phyloP scores from a whole-genome alignment of 2,113 vertebrate species.

The Psilopsiagon aymara region DNA sequence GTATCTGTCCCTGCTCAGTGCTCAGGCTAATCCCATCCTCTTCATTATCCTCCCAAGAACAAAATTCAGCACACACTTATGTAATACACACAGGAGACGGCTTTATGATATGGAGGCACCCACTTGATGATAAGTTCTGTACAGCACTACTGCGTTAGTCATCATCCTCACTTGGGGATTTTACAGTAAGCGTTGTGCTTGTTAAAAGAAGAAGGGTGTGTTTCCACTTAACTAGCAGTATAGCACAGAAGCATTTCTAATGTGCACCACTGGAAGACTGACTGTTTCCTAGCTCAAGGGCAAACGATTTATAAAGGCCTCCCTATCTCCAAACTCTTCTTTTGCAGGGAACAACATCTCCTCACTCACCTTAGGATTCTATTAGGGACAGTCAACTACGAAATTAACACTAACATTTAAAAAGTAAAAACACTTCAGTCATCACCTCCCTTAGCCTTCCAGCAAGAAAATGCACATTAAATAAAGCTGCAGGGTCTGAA shows the following conservation, averaged over 20 bases:
- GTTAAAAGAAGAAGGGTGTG: constrained; percentile 14
- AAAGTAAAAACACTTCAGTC: constrained; percentile 31
- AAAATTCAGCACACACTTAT: neutral
- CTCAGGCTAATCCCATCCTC: neutral
- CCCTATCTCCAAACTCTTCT: neutral
- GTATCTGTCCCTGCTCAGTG: neutral
- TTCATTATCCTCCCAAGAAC: neutral
- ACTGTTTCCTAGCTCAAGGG: constrained; percentile 31
- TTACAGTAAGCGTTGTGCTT: neutral
- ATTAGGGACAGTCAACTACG: neutral
- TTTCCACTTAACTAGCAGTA: constrained; percentile 18
- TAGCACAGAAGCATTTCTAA: neutral
- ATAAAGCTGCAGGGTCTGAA: constrained; percentile 53
- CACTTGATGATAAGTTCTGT: constrained; percentile 36
- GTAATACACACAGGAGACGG: neutral
- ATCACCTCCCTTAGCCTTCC: constrained; percentile 21
- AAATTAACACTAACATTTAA: neutral
- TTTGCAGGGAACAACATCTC: neutral
- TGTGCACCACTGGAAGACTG: neutral
- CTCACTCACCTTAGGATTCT: neutral
- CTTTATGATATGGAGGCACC: constrained; percentile 34
- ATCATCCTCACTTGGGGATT: neutral
- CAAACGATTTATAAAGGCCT: neutral
- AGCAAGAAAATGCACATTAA: constrained; percentile 44
- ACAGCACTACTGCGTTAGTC: neutral